These are phyloP conservation scores for Epinotia ramella DNA, from an alignment of 2,888 invertebrate genomes.

Conservation along the genomic window DNA sequence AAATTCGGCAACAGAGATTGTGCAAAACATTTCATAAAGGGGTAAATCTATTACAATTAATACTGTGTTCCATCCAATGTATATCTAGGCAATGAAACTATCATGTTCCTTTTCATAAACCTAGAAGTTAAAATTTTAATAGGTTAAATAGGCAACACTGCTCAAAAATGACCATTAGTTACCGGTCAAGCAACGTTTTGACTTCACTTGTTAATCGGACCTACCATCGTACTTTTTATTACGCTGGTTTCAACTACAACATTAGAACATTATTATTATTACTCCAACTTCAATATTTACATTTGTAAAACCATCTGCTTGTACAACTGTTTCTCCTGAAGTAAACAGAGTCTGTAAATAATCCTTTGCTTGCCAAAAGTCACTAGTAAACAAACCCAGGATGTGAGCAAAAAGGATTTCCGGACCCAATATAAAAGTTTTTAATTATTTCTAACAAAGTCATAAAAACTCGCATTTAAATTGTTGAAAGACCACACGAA, in stretches of 20 bases:
- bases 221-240: no score
- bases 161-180: no score
- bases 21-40: no score
- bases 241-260: background rate
- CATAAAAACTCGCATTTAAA: background rate
- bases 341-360: background rate
- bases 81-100: background rate
- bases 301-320: slow-evolving; percentile 20
- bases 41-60: background rate
- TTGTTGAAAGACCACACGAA: background rate
- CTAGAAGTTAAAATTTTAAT: no score
- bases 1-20: no score
- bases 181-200: no score
- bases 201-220: no score
- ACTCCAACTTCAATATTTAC: slow-evolving; percentile 15
- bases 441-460: background rate
- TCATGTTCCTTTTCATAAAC: background rate
- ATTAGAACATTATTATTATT: no score
- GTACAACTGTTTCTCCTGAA: slow-evolving; percentile 8
- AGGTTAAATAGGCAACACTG: no score
- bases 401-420: slow-evolving; percentile 7
- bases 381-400: slow-evolving; percentile 13
- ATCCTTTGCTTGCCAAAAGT: slow-evolving; percentile 15
- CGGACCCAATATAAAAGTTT: background rate
- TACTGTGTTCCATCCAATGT: background rate